phyloP scores from a whole-genome alignment of 2,797 vertebrate species.

The Pygocentrus nattereri region DNA sequence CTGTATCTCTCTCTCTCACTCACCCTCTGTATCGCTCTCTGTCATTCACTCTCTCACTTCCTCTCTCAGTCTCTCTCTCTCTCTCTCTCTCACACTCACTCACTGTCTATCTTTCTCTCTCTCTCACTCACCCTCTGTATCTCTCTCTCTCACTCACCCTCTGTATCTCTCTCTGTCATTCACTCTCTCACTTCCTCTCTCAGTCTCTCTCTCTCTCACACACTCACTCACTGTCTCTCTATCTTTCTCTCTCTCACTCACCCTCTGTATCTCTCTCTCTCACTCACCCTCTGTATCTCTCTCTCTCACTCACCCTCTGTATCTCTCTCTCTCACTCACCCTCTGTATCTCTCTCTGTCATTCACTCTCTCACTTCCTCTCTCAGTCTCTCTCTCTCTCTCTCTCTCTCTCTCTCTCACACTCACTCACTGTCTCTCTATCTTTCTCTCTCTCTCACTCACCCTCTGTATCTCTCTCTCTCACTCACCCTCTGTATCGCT shows the following conservation, averaged over 20 bases:
- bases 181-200: too few species aligned
- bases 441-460: neutral
- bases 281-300: neutral
- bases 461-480: neutral
- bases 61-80: slow-evolving; percentile 6
- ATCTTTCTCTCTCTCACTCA: neutral
- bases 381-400: neutral
- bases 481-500: neutral
- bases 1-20: too few species aligned
- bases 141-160: too few species aligned
- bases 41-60: neutral
- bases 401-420: neutral
- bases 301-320: too few species aligned
- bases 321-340: neutral
- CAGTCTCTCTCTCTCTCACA: neutral
- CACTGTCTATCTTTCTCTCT: neutral
- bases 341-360: neutral
- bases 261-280: neutral
- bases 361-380: neutral
- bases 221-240: neutral
- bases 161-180: neutral
- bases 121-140: too few species aligned
- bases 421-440: neutral
- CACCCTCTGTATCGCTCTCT: too few species aligned
- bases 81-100: too few species aligned